Evolutionary conservation across 2,797 vertebrate species (phyloP).

Genomic region (Graptemys geographica): DNA sequence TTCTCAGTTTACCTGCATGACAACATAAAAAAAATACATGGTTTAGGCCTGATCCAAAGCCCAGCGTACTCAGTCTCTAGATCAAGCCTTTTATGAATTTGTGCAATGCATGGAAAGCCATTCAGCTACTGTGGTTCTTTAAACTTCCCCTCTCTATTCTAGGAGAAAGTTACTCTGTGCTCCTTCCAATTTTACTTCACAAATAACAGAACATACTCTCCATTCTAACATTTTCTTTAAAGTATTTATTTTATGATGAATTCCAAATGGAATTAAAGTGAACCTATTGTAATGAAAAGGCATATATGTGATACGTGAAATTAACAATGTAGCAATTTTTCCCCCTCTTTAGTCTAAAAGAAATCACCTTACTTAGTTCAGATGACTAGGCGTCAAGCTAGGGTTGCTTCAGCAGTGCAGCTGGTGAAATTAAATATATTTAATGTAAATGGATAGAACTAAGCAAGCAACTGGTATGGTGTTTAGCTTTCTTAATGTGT

Average conservation of each 20-base stretch:
- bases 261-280: background rate
- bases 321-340: background rate
- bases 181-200: background rate
- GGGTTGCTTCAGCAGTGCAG: background rate
- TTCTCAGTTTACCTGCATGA: background rate
- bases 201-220: background rate
- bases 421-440: constrained; percentile 42
- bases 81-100: accelerated
- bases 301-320: background rate
- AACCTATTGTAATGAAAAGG: background rate
- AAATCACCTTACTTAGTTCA: background rate
- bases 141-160: background rate
- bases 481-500: constrained; percentile 55
- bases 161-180: background rate
- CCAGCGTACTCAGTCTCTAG: background rate
- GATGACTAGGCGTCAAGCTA: background rate
- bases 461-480: constrained; percentile 36
- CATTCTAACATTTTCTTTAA: background rate
- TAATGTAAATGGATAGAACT: constrained; percentile 57
- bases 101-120: background rate
- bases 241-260: background rate
- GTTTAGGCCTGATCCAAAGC: constrained; percentile 1
- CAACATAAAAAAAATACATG: constrained; percentile 12
- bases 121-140: background rate
- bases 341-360: background rate